Conservation (phyloP, 2,888 invertebrate species). For the Xestia ashworthii region DNA sequence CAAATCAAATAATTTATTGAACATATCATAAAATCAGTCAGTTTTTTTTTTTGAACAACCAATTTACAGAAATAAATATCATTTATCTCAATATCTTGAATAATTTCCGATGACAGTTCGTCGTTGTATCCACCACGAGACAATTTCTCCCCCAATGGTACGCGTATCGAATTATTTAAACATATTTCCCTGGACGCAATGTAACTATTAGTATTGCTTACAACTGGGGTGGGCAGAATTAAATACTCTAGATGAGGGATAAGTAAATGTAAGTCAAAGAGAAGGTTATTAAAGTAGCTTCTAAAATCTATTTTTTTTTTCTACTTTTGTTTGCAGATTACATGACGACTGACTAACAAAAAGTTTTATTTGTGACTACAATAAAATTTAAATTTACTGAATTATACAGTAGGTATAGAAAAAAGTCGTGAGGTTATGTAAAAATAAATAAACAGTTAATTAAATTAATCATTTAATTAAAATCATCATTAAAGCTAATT, state of each 20-base stretch:
- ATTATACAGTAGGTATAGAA: too few relatives aligned
- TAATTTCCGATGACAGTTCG: conserved; percentile 28
- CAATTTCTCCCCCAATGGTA: conserved; percentile 53
- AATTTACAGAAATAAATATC: not conserved
- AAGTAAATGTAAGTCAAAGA: not conserved
- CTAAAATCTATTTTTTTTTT: not conserved
- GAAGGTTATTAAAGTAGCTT: not conserved
- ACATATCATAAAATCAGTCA: too few relatives aligned
- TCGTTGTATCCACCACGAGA: conserved; percentile 2
- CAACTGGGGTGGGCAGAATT: conserved; percentile 26
- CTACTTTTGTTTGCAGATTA: not conserved
- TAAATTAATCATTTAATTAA: too few relatives aligned
- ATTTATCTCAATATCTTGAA: conserved; percentile 27
- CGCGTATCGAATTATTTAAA: conserved; percentile 82
- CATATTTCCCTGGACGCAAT: conserved; percentile 79
- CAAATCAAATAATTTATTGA: too few relatives aligned
- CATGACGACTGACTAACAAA: too few relatives aligned
- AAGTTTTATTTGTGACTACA: not conserved
- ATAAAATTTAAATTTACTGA: not conserved
- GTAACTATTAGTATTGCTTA: conserved; percentile 32
- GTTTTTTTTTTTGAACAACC: too few relatives aligned
- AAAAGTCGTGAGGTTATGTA: too few relatives aligned
- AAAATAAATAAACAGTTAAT: too few relatives aligned
- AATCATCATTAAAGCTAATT: not conserved
- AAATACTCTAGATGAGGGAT: conserved; percentile 25